Percentiles rank a stretch among this genome's conserved stretches.
These are phyloP conservation scores for Conger conger DNA, from an alignment of 2,113 vertebrate genomes.

Conservation along the genomic window DNA sequence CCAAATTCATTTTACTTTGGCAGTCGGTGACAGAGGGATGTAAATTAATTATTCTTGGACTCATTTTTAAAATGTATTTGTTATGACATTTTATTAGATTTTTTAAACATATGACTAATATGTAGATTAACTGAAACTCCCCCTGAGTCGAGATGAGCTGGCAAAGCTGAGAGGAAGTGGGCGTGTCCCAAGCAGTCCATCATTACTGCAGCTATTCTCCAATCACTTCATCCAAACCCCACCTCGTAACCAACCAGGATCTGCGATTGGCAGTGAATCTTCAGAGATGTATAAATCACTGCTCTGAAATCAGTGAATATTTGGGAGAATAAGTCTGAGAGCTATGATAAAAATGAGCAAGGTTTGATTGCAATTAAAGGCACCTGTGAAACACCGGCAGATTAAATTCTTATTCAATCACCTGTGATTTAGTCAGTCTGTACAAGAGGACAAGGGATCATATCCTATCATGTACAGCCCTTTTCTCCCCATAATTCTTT, in stretches of 20 bases:
- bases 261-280: neutral
- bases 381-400: neutral
- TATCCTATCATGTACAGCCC: neutral
- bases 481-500: neutral
- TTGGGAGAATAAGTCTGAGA: neutral
- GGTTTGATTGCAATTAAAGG: neutral
- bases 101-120: neutral
- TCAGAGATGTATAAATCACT: neutral
- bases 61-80: constrained; percentile 16
- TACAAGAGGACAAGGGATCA: neutral
- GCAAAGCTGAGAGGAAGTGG: neutral
- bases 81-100: neutral
- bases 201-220: neutral
- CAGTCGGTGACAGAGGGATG: neutral
- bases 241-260: neutral
- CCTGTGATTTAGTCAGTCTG: neutral
- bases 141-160: neutral
- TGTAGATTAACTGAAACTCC: neutral
- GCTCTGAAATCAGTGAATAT: neutral
- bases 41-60: neutral
- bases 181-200: neutral
- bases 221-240: neutral
- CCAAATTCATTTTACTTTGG: neutral
- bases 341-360: neutral
- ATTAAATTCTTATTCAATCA: neutral